Conservation (phyloP, 2,797 vertebrate genomes). For the Lagorchestes hirsutus region DNA sequence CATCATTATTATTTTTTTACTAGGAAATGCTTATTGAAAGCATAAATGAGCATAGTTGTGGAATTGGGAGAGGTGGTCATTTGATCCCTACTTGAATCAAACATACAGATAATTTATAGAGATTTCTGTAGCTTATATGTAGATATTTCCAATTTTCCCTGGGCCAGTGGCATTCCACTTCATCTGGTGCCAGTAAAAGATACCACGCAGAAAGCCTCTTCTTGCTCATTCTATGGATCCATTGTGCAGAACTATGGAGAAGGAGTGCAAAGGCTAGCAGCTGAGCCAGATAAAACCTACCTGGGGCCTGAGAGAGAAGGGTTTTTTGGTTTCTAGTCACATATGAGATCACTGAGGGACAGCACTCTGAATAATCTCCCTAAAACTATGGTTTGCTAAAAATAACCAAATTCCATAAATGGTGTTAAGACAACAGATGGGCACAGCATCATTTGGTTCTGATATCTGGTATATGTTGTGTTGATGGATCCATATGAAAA, state of each 20-base stretch:
- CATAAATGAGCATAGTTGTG: no score
- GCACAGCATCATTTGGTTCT: neutral
- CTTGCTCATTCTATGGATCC: neutral
- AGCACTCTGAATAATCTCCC: neutral
- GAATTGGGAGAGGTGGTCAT: accelerated
- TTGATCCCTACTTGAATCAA: neutral
- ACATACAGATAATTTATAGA: neutral
- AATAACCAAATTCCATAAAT: neutral
- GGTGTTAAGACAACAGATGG: neutral
- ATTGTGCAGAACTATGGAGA: neutral
- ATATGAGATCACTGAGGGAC: neutral
- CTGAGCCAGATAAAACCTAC: neutral
- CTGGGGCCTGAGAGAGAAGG: neutral
- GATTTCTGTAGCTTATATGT: accelerated
- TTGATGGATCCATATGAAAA: neutral
- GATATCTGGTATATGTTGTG: neutral
- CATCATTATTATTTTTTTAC: accelerated
- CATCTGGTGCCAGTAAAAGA: neutral
- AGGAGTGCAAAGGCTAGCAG: neutral
- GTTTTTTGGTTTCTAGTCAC: neutral
- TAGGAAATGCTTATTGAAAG: neutral
- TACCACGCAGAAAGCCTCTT: neutral
- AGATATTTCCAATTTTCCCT: neutral
- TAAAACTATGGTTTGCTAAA: neutral
- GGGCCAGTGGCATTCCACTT: neutral